Percentiles rank a stretch among this genome's conserved stretches.
phyloP scores from a whole-genome alignment of 2,888 invertebrate genomes.

The Patella caerulea region DNA sequence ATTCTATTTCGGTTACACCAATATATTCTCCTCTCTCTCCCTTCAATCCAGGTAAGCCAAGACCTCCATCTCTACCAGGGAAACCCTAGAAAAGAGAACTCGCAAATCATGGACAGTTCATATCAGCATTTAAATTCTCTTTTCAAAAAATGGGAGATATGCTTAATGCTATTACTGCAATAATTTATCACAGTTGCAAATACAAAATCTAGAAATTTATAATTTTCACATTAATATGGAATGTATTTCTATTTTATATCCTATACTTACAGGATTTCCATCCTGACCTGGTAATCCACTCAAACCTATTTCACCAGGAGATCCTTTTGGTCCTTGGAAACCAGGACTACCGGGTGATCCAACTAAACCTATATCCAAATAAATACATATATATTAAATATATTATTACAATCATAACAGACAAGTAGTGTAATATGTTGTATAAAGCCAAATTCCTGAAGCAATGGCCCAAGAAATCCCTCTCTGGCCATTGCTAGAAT shows the following conservation, averaged over 20 bases:
- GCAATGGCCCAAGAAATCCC: too few relatives aligned
- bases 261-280: constrained; percentile 71
- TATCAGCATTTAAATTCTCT: too few relatives aligned
- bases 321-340: constrained; percentile 53
- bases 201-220: too few relatives aligned
- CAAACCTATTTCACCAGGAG: constrained; percentile 54
- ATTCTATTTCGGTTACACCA: constrained; percentile 28
- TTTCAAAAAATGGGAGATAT: too few relatives aligned
- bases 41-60: constrained; percentile 79
- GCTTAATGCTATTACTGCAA: too few relatives aligned
- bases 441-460: too few relatives aligned
- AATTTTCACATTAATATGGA: too few relatives aligned
- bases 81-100: constrained; percentile 74
- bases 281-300: constrained; percentile 77
- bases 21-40: constrained; percentile 75
- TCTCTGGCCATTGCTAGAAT: too few relatives aligned
- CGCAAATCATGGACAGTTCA: not conserved
- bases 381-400: not conserved
- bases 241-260: too few relatives aligned
- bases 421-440: too few relatives aligned
- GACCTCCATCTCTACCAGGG: constrained; percentile 43
- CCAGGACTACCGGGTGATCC: constrained; percentile 72
- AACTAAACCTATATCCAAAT: constrained; percentile 55
- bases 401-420: too few relatives aligned
- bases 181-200: too few relatives aligned